phyloP scores from a whole-genome alignment of 2,888 invertebrate genomes.

The Dryomyza anilis region DNA sequence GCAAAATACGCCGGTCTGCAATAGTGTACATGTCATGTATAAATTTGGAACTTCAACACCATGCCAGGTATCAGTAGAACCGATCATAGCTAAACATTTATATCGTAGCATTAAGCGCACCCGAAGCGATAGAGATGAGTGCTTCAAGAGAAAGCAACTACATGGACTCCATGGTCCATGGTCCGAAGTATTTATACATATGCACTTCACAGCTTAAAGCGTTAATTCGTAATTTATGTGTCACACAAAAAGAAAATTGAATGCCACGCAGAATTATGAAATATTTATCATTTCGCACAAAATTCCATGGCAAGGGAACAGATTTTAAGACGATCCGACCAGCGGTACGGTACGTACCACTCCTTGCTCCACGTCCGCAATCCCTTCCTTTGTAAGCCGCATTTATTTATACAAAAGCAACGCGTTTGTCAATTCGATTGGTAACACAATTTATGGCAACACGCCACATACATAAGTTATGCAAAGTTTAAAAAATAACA shows the following conservation, averaged over 20 bases:
- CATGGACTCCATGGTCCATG: constrained; percentile 14
- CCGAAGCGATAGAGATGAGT: neutral
- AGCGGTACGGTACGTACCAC: neutral
- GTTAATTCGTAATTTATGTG: constrained; percentile 63
- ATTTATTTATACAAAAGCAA: constrained; percentile 34
- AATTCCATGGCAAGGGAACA: neutral
- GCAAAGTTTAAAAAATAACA: constrained; percentile 21
- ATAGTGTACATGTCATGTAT: too few species aligned
- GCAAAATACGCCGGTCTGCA: too few species aligned
- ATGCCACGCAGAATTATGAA: constrained; percentile 61
- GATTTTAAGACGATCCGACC: neutral
- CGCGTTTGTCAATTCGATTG: constrained; percentile 54
- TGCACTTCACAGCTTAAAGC: constrained; percentile 60
- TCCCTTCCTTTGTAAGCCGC: constrained; percentile 31
- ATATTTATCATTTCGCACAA: constrained; percentile 59
- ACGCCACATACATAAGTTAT: constrained; percentile 53
- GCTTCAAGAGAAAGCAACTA: neutral
- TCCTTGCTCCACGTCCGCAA: neutral
- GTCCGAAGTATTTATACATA: too few species aligned
- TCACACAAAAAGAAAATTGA: constrained; percentile 60
- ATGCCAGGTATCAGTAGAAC: too few species aligned
- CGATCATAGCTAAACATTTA: too few species aligned
- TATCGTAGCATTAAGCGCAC: too few species aligned
- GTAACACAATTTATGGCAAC: constrained; percentile 42
- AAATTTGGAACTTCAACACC: too few species aligned